Conservation (phyloP, 2,113 vertebrate species). For the Morphnarchus princeps region DNA sequence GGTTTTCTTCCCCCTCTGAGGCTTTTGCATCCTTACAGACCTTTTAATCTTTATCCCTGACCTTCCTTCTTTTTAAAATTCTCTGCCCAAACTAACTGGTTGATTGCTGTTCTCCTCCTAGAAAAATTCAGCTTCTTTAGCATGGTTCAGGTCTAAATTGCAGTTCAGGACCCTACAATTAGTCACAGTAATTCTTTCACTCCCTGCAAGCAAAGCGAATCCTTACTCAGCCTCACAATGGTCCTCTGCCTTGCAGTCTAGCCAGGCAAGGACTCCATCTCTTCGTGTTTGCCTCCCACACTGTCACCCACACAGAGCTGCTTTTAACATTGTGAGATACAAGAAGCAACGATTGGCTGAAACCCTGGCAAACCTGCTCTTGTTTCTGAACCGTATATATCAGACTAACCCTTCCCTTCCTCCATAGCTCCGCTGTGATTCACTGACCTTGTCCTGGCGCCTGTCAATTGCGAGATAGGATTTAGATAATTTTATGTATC, state of each 20-base stretch:
- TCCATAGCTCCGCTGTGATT: background rate
- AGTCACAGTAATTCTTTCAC: background rate
- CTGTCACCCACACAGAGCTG: background rate
- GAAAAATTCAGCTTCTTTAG: background rate
- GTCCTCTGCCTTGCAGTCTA: background rate
- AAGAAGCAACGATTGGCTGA: background rate
- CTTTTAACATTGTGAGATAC: background rate
- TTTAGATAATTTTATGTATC: constrained; percentile 20
- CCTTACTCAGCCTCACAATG: background rate
- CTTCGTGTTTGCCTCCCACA: background rate
- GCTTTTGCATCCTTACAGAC: background rate
- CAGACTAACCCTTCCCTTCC: background rate
- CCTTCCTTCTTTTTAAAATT: background rate
- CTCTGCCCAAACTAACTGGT: background rate
- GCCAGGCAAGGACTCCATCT: background rate
- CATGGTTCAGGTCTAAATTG: background rate
- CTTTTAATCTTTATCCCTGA: background rate
- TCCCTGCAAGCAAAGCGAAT: background rate
- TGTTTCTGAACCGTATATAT: background rate
- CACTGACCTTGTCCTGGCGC: constrained; percentile 12
- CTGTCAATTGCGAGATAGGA: background rate
- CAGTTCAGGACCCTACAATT: background rate
- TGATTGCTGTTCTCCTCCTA: background rate
- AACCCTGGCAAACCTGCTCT: background rate
- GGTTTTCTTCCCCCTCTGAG: background rate